A percentile compares a stretch with the other conserved stretches of the same genome.
Conservation (phyloP, 2,888 invertebrate genomes). For the Spatulosminthurus flaviceps region DNA sequence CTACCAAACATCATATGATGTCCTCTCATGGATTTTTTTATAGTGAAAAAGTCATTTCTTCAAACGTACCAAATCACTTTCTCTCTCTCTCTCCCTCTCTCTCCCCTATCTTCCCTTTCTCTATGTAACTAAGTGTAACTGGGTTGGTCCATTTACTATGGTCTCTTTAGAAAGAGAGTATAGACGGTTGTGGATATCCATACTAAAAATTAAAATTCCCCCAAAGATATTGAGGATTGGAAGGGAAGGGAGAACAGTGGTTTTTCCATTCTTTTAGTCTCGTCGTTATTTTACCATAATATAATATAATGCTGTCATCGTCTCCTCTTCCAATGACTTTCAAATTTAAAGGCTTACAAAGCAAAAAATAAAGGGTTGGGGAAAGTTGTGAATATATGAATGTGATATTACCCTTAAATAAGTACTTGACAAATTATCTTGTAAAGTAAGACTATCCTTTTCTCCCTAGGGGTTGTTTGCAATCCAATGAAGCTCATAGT, state of each 20-base stretch:
- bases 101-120: not conserved
- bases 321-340: not conserved
- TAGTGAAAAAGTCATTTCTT: not conserved
- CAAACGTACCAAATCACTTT: not conserved
- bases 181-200: too few species aligned
- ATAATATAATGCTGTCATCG: not conserved
- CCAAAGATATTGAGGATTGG: too few species aligned
- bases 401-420: conserved; percentile 29
- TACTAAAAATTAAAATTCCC: too few species aligned
- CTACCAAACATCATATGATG: not conserved
- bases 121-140: too few species aligned
- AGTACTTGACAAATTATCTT: conserved; percentile 40
- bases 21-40: not conserved
- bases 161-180: too few species aligned
- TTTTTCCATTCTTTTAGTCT: too few species aligned
- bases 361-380: conserved; percentile 11
- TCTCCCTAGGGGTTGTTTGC: not conserved
- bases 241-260: too few species aligned
- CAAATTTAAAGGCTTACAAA: not conserved
- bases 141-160: too few species aligned
- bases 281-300: too few species aligned
- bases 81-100: not conserved
- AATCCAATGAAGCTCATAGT: too few species aligned
- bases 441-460: conserved; percentile 14
- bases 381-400: conserved; percentile 34